Percentiles rank a stretch among this genome's conserved stretches.
phyloP scores from a whole-genome alignment of 2,797 vertebrate genomes.

The Rhinella marina region DNA sequence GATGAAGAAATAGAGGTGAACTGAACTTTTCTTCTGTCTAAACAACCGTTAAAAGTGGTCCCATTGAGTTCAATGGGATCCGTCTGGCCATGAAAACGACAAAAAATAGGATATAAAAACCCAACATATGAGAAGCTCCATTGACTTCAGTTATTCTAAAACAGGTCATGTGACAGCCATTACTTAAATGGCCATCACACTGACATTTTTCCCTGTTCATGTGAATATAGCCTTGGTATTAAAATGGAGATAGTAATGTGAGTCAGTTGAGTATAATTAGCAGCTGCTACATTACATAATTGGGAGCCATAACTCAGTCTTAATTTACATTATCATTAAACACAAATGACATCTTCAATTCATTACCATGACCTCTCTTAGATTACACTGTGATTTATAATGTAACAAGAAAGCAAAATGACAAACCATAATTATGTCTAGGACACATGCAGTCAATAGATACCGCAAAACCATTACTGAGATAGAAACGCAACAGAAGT shows the following conservation, averaged over 20 bases:
- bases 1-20: no score
- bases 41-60: no score
- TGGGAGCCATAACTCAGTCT: slow-evolving; percentile 40
- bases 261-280: slow-evolving; percentile 46
- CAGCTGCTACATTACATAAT: slow-evolving; percentile 38
- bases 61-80: no score
- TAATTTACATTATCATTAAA: slow-evolving; percentile 56
- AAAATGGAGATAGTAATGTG: slow-evolving; percentile 21
- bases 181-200: no score
- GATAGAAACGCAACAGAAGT: slow-evolving; percentile 18
- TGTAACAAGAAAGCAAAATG: slow-evolving; percentile 52
- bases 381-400: slow-evolving; percentile 55
- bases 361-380: slow-evolving; percentile 52
- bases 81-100: no score
- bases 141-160: no score
- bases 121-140: no score
- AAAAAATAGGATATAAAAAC: no score
- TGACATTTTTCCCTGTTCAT: no score
- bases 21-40: no score
- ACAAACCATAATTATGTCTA: slow-evolving; percentile 55
- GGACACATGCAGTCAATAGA: slow-evolving; percentile 43
- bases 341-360: slow-evolving; percentile 57
- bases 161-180: no score
- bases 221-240: not conserved
- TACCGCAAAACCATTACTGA: slow-evolving; percentile 34